Evolutionary conservation across 2,888 invertebrate species (phyloP).

Genomic region (Eupithecia tripunctaria): DNA sequence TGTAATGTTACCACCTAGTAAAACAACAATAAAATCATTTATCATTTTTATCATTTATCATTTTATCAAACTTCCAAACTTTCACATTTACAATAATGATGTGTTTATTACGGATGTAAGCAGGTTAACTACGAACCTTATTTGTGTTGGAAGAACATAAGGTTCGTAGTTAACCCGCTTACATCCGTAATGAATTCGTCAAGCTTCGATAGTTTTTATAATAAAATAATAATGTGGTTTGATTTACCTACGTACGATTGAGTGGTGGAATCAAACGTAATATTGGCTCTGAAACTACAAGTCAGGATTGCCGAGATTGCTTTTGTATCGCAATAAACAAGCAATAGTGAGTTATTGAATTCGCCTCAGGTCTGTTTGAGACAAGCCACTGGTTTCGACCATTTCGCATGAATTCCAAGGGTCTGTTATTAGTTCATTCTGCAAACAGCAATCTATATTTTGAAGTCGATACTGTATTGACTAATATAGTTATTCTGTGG

Average conservation of each 20-base stretch:
- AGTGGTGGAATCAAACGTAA: not conserved
- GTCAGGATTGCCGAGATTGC: constrained; percentile 23
- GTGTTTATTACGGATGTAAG: no score
- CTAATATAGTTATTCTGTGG: not conserved
- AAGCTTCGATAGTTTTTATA: no score
- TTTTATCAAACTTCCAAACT: no score
- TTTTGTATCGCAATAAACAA: constrained; percentile 48
- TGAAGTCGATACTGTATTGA: constrained; percentile 19
- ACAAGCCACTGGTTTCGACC: constrained; percentile 31
- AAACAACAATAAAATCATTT: no score
- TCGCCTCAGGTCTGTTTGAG: constrained; percentile 39
- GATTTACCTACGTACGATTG: not conserved
- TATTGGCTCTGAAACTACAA: constrained; percentile 12
- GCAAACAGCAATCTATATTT: constrained; percentile 42
- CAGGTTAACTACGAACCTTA: no score
- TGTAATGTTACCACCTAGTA: no score
- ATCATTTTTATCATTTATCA: no score
- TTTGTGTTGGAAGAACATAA: no score
- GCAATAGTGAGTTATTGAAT: constrained; percentile 41
- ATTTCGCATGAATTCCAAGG: constrained; percentile 36
- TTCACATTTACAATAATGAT: no score
- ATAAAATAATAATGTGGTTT: no score
- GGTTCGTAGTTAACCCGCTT: no score
- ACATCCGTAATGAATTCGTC: no score
- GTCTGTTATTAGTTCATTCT: constrained; percentile 36